Evolutionary conservation across 2,797 vertebrate species (phyloP).

Genomic region (Sebastes baramenuke): DNA sequence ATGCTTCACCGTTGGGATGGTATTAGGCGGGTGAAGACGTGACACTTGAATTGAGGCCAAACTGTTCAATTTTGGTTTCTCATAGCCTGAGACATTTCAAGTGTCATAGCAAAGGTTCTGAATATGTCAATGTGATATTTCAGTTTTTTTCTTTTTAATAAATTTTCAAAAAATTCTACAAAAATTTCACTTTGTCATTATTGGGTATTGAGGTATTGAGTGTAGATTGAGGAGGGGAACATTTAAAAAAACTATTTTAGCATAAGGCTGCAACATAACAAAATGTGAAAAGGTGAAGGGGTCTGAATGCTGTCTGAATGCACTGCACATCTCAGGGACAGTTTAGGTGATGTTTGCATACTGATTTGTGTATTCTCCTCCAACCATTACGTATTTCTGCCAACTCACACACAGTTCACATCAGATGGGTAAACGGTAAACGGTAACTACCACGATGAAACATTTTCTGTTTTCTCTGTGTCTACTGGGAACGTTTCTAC

Average conservation of each 20-base stretch:
- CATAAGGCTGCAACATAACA: background rate
- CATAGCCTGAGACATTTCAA: background rate
- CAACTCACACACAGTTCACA: background rate
- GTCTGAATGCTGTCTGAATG: background rate
- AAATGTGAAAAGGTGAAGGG: background rate
- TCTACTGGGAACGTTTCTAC: constrained; percentile 31
- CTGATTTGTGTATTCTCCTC: constrained; percentile 54
- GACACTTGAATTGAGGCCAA: too few relatives aligned
- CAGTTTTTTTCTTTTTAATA: background rate
- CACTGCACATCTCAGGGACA: background rate
- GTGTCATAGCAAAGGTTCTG: background rate
- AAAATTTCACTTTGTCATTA: background rate
- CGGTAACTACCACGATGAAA: constrained; percentile 15
- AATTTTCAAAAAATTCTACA: background rate
- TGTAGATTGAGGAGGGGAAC: too few relatives aligned
- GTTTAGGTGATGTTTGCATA: constrained; percentile 45
- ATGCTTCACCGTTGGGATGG: too few relatives aligned
- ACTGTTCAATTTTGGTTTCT: too few relatives aligned
- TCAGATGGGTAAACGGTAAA: background rate
- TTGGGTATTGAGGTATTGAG: background rate
- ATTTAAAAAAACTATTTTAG: background rate
- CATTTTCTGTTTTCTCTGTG: constrained; percentile 10
- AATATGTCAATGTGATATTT: background rate
- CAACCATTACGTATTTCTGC: background rate
- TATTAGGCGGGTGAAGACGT: too few relatives aligned